phyloP scores from a whole-genome alignment of 2,797 vertebrate genomes.

The Tarsius wallacei region DNA sequence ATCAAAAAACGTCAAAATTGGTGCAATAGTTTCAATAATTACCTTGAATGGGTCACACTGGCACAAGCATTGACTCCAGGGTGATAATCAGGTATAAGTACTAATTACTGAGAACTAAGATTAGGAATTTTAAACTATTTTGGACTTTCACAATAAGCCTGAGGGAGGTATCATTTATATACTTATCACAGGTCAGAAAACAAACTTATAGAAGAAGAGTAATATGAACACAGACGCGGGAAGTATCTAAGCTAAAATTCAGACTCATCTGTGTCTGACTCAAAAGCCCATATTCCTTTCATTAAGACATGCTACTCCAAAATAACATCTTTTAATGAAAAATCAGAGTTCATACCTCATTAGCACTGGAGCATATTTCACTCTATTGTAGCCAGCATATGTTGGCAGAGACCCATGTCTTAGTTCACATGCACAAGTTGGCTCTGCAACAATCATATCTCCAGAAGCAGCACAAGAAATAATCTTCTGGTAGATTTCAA shows the following conservation, averaged over 20 bases:
- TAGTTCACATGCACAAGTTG: neutral
- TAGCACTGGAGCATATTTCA: neutral
- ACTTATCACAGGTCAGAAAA: slow-evolving; percentile 23
- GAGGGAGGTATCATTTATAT: neutral
- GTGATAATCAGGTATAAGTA: neutral
- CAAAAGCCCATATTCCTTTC: neutral
- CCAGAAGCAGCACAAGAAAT: neutral
- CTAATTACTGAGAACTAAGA: neutral
- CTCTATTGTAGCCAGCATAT: neutral
- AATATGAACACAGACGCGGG: neutral
- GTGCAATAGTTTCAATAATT: slow-evolving; percentile 54
- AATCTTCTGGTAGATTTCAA: slow-evolving; percentile 11
- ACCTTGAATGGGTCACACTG: slow-evolving; percentile 27
- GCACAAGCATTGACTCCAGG: neutral
- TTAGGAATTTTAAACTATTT: slow-evolving; percentile 55
- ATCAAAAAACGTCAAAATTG: neutral
- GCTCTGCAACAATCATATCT: neutral
- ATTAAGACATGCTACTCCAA: neutral
- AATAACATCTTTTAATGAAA: slow-evolving; percentile 31
- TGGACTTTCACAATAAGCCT: neutral
- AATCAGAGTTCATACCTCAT: neutral
- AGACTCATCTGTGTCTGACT: neutral
- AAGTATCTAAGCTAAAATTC: neutral
- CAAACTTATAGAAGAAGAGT: neutral
- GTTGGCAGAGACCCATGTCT: neutral